These are phyloP conservation scores for Acrobasis repandana DNA, from an alignment of 2,888 invertebrate genomes.

Conservation along the genomic window DNA sequence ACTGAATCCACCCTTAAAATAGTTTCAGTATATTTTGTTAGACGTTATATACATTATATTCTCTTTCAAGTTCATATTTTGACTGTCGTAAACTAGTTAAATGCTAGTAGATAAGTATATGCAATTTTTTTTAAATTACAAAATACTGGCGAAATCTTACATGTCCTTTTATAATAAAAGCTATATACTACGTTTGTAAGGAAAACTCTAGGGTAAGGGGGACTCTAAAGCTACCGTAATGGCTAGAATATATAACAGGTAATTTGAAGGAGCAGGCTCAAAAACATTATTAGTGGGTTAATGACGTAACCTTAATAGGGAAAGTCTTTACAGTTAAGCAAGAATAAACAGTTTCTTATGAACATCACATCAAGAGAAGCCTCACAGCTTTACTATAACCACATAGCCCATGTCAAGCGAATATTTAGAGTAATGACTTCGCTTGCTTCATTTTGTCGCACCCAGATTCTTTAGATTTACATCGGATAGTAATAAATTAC, in stretches of 20 bases:
- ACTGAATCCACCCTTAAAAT: too few relatives aligned
- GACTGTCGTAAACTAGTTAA: too few relatives aligned
- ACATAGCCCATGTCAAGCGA: not conserved
- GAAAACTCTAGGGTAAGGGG: too few relatives aligned
- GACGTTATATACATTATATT: too few relatives aligned
- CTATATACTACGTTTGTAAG: too few relatives aligned
- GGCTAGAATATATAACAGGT: not conserved
- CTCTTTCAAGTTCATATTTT: too few relatives aligned
- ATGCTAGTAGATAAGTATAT: too few relatives aligned
- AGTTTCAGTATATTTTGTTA: too few relatives aligned
- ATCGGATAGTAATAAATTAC: too few relatives aligned
- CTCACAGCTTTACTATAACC: not conserved
- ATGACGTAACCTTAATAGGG: slow-evolving; percentile 16
- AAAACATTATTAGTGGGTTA: not conserved
- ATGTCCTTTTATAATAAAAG: too few relatives aligned
- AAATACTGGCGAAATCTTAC: not conserved
- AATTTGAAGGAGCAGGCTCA: not conserved
- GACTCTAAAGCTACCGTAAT: not conserved
- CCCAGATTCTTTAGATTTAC: too few relatives aligned
- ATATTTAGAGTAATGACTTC: not conserved
- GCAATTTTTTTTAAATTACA: too few relatives aligned
- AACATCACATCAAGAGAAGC: slow-evolving; percentile 3
- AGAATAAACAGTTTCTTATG: slow-evolving; percentile 14
- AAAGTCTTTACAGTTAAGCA: slow-evolving; percentile 7
- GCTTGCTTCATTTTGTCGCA: not conserved